phyloP scores from a whole-genome alignment of 92 coral and sea anemone species.

The Porites evermanni region DNA sequence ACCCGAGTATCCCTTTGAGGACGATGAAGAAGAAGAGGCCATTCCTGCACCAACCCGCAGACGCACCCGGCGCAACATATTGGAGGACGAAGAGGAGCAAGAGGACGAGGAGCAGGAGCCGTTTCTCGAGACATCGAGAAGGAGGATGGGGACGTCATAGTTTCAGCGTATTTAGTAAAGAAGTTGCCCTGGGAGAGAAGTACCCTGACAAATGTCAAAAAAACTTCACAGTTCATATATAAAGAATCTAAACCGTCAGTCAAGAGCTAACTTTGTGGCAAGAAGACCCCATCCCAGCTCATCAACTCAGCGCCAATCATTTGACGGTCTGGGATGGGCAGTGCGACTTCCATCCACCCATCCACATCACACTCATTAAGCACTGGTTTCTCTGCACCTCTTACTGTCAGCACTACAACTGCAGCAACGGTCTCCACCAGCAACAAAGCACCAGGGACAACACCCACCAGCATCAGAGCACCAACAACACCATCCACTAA shows the following conservation, averaged over 20 bases:
- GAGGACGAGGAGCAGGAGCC: too few species aligned
- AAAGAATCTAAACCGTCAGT: too few species aligned
- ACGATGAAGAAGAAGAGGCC: too few species aligned
- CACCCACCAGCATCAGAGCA: too few species aligned
- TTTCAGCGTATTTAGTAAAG: neutral
- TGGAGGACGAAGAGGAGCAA: too few species aligned
- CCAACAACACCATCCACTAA: too few species aligned
- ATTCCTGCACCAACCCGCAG: too few species aligned
- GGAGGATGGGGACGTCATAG: neutral
- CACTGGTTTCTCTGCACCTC: neutral
- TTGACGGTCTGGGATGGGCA: neutral
- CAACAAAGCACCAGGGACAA: neutral
- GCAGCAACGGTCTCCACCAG: neutral
- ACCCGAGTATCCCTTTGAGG: too few species aligned
- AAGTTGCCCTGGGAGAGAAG: neutral
- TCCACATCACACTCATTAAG: neutral
- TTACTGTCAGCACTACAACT: neutral
- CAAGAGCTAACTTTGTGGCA: neutral
- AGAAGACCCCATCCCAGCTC: neutral
- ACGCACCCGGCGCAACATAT: too few species aligned
- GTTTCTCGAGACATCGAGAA: too few species aligned
- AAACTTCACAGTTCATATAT: too few species aligned
- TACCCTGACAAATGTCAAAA: neutral
- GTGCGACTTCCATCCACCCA: neutral
- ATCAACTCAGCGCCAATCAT: neutral